These are phyloP conservation scores for Lysiphlebus fabarum DNA, from an alignment of 1,140 invertebrate genomes.

Conservation along the genomic window DNA sequence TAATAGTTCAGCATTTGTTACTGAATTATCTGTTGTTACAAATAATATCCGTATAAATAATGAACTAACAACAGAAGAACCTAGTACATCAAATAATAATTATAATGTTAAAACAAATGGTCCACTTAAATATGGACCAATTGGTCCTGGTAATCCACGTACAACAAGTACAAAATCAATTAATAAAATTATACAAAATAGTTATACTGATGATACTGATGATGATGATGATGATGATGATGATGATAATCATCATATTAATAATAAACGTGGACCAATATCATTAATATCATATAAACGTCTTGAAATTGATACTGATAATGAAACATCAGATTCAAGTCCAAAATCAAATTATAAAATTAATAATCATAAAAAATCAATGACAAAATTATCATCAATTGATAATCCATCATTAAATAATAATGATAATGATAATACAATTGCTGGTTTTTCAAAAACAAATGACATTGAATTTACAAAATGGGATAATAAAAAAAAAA, in stretches of 20 bases:
- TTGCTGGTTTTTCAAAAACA: constrained; percentile 29
- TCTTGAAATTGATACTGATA: constrained; percentile 46
- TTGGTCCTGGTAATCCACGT: constrained; percentile 34
- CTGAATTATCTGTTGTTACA: neutral
- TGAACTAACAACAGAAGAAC: neutral
- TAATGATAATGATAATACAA: constrained; percentile 3
- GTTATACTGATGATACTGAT: constrained; percentile 27
- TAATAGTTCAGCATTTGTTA: neutral
- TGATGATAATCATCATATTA: constrained; percentile 31
- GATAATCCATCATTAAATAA: constrained; percentile 41
- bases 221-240: constrained; percentile 42
- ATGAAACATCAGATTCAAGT: constrained; percentile 39
- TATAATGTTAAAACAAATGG: neutral
- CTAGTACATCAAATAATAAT: neutral
- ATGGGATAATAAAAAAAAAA: constrained; percentile 20
- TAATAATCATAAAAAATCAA: neutral
- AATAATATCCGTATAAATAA: neutral
- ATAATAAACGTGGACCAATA: constrained; percentile 7
- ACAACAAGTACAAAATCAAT: constrained; percentile 21
- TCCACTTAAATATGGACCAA: constrained; percentile 34
- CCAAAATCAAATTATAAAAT: constrained; percentile 35
- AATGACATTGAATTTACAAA: constrained; percentile 32
- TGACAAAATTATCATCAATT: constrained; percentile 35
- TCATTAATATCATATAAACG: constrained; percentile 40
- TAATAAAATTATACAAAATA: neutral